Percentiles rank a stretch among this genome's conserved stretches.
phyloP scores from a whole-genome alignment of 1,140 invertebrate genomes.

The Triops longicaudatus region DNA sequence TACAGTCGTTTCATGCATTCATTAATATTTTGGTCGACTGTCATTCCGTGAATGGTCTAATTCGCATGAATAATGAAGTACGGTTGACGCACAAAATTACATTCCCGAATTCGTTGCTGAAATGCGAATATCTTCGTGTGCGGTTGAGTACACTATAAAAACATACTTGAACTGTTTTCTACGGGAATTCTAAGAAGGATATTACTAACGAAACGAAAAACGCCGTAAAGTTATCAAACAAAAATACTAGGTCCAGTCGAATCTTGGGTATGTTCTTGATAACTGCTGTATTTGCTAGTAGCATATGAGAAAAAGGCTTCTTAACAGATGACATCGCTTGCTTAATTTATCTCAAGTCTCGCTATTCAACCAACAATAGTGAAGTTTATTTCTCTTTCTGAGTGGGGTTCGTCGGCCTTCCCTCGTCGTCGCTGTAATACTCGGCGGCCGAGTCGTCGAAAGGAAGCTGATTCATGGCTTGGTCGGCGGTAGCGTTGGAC shows the following conservation, averaged over 20 bases:
- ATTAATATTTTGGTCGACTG: neutral
- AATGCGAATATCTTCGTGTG: neutral
- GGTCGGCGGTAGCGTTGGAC: neutral
- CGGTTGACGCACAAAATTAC: neutral
- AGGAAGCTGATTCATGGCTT: conserved; percentile 16
- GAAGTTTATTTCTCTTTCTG: neutral
- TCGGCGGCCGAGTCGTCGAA: conserved; percentile 40
- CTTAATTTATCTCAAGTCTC: neutral
- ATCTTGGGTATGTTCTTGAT: too few species aligned
- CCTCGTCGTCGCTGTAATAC: conserved; percentile 51
- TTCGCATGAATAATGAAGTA: neutral
- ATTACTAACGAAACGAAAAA: too few species aligned
- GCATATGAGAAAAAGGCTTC: neutral
- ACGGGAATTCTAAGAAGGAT: neutral
- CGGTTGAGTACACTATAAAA: neutral
- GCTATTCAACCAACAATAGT: neutral
- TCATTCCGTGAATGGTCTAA: neutral
- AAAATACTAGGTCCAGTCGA: too few species aligned
- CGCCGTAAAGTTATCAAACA: too few species aligned
- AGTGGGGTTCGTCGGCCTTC: conserved; percentile 29
- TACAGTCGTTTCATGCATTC: too few species aligned
- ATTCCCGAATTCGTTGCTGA: neutral
- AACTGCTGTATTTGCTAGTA: neutral
- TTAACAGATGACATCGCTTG: neutral
- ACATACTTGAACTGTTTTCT: neutral